Evolutionary conservation across 1,140 invertebrate species (phyloP), one percentile per base, ranked within the genome.

Genomic region (Formica selysi): DNA sequence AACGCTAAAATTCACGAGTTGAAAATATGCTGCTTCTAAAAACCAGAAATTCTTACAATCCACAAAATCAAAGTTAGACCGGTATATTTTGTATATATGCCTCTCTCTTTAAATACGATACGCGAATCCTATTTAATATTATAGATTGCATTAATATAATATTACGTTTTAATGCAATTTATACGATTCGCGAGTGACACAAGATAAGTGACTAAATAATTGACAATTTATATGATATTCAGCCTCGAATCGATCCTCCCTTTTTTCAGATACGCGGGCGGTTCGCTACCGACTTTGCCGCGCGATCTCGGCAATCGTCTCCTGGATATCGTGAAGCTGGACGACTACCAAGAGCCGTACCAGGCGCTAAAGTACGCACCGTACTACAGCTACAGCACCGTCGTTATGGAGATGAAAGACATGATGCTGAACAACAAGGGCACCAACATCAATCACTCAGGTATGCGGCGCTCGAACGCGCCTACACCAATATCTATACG

Each of bases 281-380:
- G 96, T 57, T 95, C 94, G 13, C 91, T 96, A 36, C 96, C 96
- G 76, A 95, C 94, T 62, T 87, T 93, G 80, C 94, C 92, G 26
- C 95, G 91, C 86, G 96, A 93, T 73, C 91, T 95, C 57, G 95
- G 94, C 48, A 95, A 95, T 88, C 94, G 94, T 88, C 92, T 94
- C 44, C 91, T 95, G 65, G 94, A 95, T 88, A 95, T 95, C 84
- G 95, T 96, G 68, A 97, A 97, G 93, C 96, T 96, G 57, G 97
- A 97, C 91, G 97, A 97, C 91, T 98, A 98, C 94, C 97, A 97
- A 92, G 97, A 98, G 94, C 97, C 97, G 8, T 97, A 97, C 94
- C 97, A 97, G 92, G 97, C 97, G 0, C 95, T 97, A 73, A 97
- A 97, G 90, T 97, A 97, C 91, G 96, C 97, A 2, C 97, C 97